Evolutionary conservation across 2,888 invertebrate genomes (phyloP).

Genomic region (Phlogophora meticulosa): DNA sequence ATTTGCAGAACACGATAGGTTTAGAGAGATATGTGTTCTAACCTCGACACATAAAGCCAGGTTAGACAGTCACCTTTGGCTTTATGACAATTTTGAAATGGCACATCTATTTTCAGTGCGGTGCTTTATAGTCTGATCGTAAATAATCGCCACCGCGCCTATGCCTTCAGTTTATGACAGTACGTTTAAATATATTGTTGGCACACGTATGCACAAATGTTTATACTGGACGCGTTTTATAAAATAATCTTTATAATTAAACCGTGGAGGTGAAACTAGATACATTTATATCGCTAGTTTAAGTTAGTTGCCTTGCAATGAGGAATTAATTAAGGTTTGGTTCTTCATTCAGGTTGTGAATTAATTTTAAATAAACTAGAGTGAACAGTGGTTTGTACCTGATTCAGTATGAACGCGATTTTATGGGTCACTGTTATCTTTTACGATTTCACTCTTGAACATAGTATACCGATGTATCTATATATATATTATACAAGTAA

Average conservation of each 20-base stretch:
- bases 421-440: conserved; percentile 25
- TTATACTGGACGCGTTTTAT: conserved; percentile 29
- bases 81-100: conserved; percentile 75
- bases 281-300: conserved; percentile 33
- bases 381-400: conserved; percentile 37
- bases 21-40: conserved; percentile 28
- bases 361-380: conserved; percentile 53
- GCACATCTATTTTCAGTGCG: conserved; percentile 70
- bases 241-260: conserved; percentile 38
- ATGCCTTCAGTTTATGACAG: conserved; percentile 71
- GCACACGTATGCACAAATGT: conserved; percentile 53
- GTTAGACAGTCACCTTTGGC: conserved; percentile 54
- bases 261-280: conserved; percentile 21
- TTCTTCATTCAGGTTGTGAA: conserved; percentile 44
- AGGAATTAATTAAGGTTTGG: conserved; percentile 51
- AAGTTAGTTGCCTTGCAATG: conserved; percentile 33
- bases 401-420: too few relatives aligned
- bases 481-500: conserved; percentile 13
- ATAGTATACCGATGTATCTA: too few relatives aligned
- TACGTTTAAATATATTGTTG: conserved; percentile 68
- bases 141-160: conserved; percentile 71
- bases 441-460: too few relatives aligned
- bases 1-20: conserved; percentile 53
- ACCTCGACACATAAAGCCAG: conserved; percentile 26
- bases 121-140: conserved; percentile 72